Evolutionary conservation across 1,140 invertebrate genomes (phyloP), one percentile per base, ranked within the genome.

Genomic region (Epicauta chinensis): DNA sequence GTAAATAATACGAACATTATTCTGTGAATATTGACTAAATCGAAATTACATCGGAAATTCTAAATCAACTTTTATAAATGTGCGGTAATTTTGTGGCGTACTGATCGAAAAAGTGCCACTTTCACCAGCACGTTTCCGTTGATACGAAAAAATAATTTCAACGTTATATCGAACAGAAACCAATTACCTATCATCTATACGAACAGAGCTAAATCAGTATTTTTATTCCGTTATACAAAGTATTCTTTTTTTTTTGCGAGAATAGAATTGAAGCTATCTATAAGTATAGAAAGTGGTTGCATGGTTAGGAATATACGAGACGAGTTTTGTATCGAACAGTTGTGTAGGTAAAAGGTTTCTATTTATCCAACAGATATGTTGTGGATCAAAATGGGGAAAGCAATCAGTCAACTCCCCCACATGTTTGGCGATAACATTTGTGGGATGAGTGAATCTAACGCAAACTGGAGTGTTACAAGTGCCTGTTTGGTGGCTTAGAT

Each of bases 281-380:
- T 30, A n/a, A n/a, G n/a, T 38, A 47, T 40, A 41, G 52, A 41
- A 41, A 16, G 17, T 23, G 34, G 45, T 32, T 17, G 34, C 11
- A 37, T 47, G 38, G 38, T 34, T 46, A 46, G 37, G 43, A 46
- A 35, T 31, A 35, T 46, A 37, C 32, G 34, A 38, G 45, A 34
- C 35, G 34, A 37, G 48, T 29, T 54, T 54, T 54, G 52, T 54
- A 54, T 48, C 52, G 52, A 49, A 47, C 38, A 54, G 43, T 40
- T 42, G n/a, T 47, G 46, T 23, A 54, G 53, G 49, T 61, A 61
- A 61, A 61, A 61, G 56, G 59, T 61, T 61, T 55, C 56, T 61
- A 61, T 61, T 61, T 61, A 61, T 61, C 59, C 56, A 49, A 42
- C 52, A 58, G 59, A 61, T 61, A 61, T 58, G 56, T 61, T 61